Percentiles rank a stretch among this genome's conserved stretches.
phyloP scores from a whole-genome alignment of 2,888 invertebrate species.

The Cistogaster globosa region DNA sequence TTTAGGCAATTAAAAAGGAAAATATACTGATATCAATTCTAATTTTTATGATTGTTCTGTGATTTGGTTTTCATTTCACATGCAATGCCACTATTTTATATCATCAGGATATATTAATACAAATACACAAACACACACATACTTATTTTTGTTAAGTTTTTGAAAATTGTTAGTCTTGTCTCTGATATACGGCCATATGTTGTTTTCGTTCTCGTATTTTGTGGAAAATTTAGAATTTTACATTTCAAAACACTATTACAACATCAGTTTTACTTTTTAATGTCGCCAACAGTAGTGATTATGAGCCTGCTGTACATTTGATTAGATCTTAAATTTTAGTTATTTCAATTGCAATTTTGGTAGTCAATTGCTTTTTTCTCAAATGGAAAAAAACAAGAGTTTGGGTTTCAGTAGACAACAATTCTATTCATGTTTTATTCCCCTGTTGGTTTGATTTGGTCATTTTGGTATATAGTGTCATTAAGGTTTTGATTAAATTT shows the following conservation, averaged over 20 bases:
- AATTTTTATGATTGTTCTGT: slow-evolving; percentile 77
- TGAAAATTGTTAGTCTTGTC: slow-evolving; percentile 18
- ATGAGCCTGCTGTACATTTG: slow-evolving; percentile 66
- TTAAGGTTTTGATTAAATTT: slow-evolving; percentile 54
- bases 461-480: background rate
- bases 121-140: background rate
- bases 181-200: slow-evolving; percentile 61
- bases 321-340: slow-evolving; percentile 73
- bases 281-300: slow-evolving; percentile 62
- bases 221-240: slow-evolving; percentile 24
- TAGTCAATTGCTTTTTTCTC: slow-evolving; percentile 54
- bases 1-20: slow-evolving; percentile 76
- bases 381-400: background rate
- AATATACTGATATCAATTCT: slow-evolving; percentile 74
- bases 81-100: slow-evolving; percentile 48
- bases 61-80: slow-evolving; percentile 70
- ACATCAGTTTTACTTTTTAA: background rate
- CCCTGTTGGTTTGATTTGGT: slow-evolving; percentile 28
- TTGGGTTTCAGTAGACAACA: slow-evolving; percentile 12
- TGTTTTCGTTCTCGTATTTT: slow-evolving; percentile 6
- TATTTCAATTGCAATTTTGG: slow-evolving; percentile 58
- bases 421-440: slow-evolving; percentile 57
- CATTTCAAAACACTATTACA: slow-evolving; percentile 38
- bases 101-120: slow-evolving; percentile 15
- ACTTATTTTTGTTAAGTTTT: background rate